Conservation (phyloP, 1,140 invertebrate genomes). For the Akabosia matsudoensis region DNA sequence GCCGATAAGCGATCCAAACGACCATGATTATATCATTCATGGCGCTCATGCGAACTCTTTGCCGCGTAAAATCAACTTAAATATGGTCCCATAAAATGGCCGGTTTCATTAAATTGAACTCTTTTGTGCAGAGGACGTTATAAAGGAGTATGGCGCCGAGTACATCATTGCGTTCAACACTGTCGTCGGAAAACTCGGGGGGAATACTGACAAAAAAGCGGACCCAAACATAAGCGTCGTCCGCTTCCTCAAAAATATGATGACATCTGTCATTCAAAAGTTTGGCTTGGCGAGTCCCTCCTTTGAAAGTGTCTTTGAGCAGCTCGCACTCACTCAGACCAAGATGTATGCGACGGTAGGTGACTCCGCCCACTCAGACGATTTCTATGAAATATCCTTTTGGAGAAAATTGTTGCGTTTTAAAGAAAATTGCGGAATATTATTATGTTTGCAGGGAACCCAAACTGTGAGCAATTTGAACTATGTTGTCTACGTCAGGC, state of each 20-base stretch:
- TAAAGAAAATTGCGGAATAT: background rate
- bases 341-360: conserved; percentile 9
- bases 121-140: conserved; percentile 3
- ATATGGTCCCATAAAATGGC: background rate
- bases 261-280: background rate
- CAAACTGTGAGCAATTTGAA: conserved; percentile 3
- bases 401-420: background rate
- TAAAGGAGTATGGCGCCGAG: conserved; percentile 3
- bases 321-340: background rate
- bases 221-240: background rate
- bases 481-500: background rate
- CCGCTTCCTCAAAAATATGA: background rate
- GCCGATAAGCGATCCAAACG: conserved; percentile 10
- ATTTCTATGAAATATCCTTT: background rate
- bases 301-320: background rate
- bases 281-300: conserved; percentile 1
- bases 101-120: background rate
- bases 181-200: background rate
- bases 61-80: background rate
- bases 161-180: conserved; percentile 19
- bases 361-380: background rate
- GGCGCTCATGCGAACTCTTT: conserved; percentile 9
- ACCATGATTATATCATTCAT: background rate
- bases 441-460: background rate
- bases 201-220: background rate